Conservation (phyloP, 2,113 vertebrate genomes). For the Anser cygnoides region DNA sequence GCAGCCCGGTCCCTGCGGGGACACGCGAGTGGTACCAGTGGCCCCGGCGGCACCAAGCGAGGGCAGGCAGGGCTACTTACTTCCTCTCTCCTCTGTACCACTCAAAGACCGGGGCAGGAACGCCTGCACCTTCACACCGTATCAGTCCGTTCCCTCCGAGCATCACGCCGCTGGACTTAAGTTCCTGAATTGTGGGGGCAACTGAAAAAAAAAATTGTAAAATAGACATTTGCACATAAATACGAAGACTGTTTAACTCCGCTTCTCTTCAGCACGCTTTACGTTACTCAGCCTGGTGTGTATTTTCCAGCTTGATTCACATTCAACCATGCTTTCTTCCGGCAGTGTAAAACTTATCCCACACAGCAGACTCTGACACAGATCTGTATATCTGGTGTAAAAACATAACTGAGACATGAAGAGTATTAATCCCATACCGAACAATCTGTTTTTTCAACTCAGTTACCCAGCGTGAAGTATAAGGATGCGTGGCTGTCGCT, state of each 20-base stretch:
- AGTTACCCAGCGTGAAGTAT: fast-evolving
- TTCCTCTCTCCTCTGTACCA: conserved; percentile 98
- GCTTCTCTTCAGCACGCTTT: neutral
- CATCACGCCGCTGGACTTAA: conserved; percentile 88
- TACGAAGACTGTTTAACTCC: neutral
- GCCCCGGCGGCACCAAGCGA: neutral
- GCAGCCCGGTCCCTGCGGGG: neutral
- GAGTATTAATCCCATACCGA: neutral
- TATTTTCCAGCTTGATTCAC: neutral
- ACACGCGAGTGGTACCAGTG: neutral
- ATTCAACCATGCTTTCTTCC: neutral
- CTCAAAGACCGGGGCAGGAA: conserved; percentile 91
- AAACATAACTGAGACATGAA: neutral
- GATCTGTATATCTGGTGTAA: neutral
- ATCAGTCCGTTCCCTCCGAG: conserved; percentile 91
- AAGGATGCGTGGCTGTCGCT: neutral
- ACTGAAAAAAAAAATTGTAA: conserved; percentile 80
- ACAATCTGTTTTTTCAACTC: neutral
- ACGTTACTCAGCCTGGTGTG: neutral
- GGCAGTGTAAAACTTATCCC: neutral
- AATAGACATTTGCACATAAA: conserved; percentile 21
- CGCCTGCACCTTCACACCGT: conserved; percentile 93
- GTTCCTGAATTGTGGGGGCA: conserved; percentile 94
- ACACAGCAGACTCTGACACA: neutral
- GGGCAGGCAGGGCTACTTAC: conserved; percentile 78